phyloP scores from a whole-genome alignment of 2,888 invertebrate genomes.

The Nomada fucata region DNA sequence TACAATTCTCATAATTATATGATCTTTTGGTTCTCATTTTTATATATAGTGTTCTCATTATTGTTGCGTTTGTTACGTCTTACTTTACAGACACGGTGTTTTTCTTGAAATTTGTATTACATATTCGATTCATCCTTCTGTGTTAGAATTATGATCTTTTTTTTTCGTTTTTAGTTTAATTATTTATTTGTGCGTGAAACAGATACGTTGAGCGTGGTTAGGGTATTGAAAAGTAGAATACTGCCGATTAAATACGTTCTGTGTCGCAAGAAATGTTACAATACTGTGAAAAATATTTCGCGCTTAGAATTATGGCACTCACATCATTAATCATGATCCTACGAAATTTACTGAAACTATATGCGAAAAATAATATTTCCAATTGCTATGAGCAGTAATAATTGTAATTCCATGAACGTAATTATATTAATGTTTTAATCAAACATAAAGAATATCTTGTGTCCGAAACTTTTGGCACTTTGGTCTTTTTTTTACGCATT shows the following conservation, averaged over 20 bases:
- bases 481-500: neutral
- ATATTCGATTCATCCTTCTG: no score
- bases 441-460: neutral
- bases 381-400: neutral
- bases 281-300: no score
- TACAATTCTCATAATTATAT: neutral
- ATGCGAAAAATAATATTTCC: no score
- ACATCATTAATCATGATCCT: neutral
- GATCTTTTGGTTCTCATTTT: neutral
- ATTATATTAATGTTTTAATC: neutral
- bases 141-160: no score
- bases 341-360: no score
- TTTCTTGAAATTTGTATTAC: neutral
- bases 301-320: no score
- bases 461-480: neutral
- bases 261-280: no score
- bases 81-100: neutral
- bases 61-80: neutral
- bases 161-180: no score
- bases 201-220: no score
- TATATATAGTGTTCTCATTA: neutral
- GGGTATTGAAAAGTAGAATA: no score
- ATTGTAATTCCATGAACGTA: neutral
- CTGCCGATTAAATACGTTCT: no score
- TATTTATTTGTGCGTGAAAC: no score